Evolutionary conservation across 23 tunicate genomes (phyloP).

Genomic region (Phallusia fumigata): DNA sequence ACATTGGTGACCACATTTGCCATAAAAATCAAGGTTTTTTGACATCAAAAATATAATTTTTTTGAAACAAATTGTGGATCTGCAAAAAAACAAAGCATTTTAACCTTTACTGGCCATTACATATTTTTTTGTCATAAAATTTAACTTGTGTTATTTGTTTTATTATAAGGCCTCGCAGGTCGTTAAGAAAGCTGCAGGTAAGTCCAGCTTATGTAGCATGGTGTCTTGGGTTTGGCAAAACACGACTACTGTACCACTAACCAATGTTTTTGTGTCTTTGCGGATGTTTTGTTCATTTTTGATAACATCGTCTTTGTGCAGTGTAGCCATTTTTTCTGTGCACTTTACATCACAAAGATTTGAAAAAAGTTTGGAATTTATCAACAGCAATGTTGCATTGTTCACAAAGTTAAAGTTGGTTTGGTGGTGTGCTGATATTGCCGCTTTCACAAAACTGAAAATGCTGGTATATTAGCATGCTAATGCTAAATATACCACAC

Average conservation of each 20-base stretch:
- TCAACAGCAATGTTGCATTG: too few relatives aligned
- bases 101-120: not conserved
- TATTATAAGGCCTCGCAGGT: slow-evolving; percentile 45
- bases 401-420: too few relatives aligned
- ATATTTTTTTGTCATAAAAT: not conserved
- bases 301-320: not conserved
- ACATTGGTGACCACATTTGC: too few relatives aligned
- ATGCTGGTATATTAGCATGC: too few relatives aligned
- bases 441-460: too few relatives aligned
- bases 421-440: too few relatives aligned
- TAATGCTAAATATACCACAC: too few relatives aligned
- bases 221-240: slow-evolving; percentile 4
- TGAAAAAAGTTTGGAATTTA: too few relatives aligned
- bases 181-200: slow-evolving; percentile 49
- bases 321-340: slow-evolving; percentile 12
- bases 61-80: too few relatives aligned
- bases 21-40: too few relatives aligned
- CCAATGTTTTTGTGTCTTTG: not conserved
- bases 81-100: not conserved
- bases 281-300: not conserved
- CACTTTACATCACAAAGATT: not conserved
- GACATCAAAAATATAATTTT: too few relatives aligned
- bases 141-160: slow-evolving; percentile 18
- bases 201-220: slow-evolving; percentile 6
- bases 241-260: not conserved